Conservation (phyloP, 2,888 invertebrate genomes). For the Apodemia mormo region DNA sequence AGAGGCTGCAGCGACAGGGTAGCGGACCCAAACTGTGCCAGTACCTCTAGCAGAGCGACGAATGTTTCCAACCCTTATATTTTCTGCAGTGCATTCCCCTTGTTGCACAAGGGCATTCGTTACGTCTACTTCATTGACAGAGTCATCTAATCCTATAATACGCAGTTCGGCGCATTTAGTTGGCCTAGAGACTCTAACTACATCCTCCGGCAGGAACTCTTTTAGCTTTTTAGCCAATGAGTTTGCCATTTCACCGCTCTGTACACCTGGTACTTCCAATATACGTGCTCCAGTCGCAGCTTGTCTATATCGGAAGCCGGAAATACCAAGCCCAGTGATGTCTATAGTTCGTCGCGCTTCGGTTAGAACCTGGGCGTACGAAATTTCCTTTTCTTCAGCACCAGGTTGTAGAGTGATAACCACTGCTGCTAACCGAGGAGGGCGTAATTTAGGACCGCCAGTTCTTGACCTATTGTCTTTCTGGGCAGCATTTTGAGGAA, state of each 20-base stretch:
- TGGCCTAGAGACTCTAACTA: neutral
- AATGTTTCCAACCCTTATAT: neutral
- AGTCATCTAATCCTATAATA: neutral
- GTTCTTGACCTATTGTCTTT: neutral
- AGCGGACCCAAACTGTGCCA: neutral
- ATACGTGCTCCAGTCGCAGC: constrained; percentile 10
- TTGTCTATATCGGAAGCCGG: neutral
- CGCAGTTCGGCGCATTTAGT: constrained; percentile 1
- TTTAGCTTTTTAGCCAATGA: neutral
- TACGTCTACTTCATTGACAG: neutral
- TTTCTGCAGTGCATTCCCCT: neutral
- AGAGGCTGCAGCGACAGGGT: neutral
- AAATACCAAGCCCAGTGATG: neutral
- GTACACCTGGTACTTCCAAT: neutral
- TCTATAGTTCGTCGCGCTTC: neutral
- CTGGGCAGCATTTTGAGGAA: neutral
- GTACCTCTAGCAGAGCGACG: neutral
- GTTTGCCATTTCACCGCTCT: constrained; percentile 1
- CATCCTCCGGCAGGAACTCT: constrained; percentile 5
- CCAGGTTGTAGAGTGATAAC: neutral
- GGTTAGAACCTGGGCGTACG: neutral
- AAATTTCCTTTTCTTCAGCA: neutral
- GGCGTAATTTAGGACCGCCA: neutral
- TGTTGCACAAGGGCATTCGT: neutral
- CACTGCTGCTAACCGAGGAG: neutral